Percentiles rank a stretch among this genome's conserved stretches.
Evolutionary conservation across 2,113 vertebrate genomes (phyloP).

Genomic region (Chascanopsetta lugubris): DNA sequence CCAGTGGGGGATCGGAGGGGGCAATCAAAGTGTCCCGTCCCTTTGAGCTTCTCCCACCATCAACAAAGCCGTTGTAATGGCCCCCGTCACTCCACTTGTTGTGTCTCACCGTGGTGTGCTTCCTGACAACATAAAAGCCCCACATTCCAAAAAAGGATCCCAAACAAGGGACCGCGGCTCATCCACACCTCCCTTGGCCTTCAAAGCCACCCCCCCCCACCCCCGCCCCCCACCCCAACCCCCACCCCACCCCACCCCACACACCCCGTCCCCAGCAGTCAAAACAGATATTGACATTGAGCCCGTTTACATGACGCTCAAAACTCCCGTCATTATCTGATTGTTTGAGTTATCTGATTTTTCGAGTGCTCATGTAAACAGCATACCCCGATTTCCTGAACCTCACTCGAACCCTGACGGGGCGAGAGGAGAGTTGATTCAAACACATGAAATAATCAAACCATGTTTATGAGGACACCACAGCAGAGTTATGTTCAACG

Average conservation of each 20-base stretch:
- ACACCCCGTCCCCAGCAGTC: too few relatives aligned
- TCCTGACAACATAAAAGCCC: conserved; percentile 82
- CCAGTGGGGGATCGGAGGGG: conserved; percentile 74
- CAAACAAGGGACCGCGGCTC: conserved; percentile 62
- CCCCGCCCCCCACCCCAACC: conserved; percentile 20
- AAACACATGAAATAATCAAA: too few relatives aligned
- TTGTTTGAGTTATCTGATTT: too few relatives aligned
- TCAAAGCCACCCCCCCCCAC: conserved; percentile 54
- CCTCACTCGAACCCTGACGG: too few relatives aligned
- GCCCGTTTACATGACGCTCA: too few relatives aligned
- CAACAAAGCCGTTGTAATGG: conserved; percentile 77
- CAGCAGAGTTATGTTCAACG: too few relatives aligned
- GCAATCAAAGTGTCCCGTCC: conserved; percentile 66
- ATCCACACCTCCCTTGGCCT: conserved; percentile 70
- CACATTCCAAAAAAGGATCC: conserved; percentile 70
- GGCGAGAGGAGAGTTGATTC: too few relatives aligned
- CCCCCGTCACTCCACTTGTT: conserved; percentile 75
- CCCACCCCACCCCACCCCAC: conserved; percentile 22
- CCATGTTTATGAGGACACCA: too few relatives aligned
- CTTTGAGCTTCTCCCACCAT: conserved; percentile 68
- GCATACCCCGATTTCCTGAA: too few relatives aligned
- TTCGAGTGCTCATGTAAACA: too few relatives aligned
- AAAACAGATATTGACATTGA: conserved; percentile 65
- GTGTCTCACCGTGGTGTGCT: conserved; percentile 79
- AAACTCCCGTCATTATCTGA: too few relatives aligned